Percentiles rank a stretch among this genome's conserved stretches.
phyloP scores from a whole-genome alignment of 1,140 invertebrate genomes.

The Myzus persicae region DNA sequence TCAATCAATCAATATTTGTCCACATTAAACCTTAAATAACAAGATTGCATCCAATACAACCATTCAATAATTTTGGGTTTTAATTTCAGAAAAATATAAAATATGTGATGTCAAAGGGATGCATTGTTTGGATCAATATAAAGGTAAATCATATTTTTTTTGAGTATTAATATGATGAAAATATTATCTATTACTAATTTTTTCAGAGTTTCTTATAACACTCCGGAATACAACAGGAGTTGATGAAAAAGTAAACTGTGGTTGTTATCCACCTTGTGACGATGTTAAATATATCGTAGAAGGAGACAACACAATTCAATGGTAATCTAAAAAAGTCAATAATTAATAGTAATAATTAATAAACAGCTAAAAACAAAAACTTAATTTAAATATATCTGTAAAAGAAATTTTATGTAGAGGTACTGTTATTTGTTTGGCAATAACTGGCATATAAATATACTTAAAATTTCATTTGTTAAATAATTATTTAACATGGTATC shows the following conservation, averaged over 20 bases:
- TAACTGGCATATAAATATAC: no score
- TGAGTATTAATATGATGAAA: background rate
- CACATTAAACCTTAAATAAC: background rate
- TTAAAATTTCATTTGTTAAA: background rate
- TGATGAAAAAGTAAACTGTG: constrained; percentile 65
- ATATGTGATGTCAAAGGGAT: constrained; percentile 71
- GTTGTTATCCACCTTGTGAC: constrained; percentile 71
- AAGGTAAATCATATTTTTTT: constrained; percentile 66
- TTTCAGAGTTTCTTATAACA: constrained; percentile 57
- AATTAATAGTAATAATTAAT: background rate
- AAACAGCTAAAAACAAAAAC: background rate
- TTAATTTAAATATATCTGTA: no score
- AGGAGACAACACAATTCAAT: constrained; percentile 60
- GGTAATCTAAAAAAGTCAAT: constrained; percentile 53
- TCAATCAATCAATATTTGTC: background rate
- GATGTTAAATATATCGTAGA: constrained; percentile 70
- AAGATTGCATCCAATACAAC: background rate
- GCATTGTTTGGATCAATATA: constrained; percentile 69
- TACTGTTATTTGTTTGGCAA: background rate
- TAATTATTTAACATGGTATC: background rate
- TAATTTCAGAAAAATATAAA: constrained; percentile 67
- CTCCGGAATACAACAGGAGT: constrained; percentile 14
- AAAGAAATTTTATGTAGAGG: no score
- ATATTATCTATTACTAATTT: constrained; percentile 25
- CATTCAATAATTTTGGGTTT: background rate